These are phyloP conservation scores for Acheta domesticus DNA, from an alignment of 2,888 invertebrate species.

Conservation along the genomic window DNA sequence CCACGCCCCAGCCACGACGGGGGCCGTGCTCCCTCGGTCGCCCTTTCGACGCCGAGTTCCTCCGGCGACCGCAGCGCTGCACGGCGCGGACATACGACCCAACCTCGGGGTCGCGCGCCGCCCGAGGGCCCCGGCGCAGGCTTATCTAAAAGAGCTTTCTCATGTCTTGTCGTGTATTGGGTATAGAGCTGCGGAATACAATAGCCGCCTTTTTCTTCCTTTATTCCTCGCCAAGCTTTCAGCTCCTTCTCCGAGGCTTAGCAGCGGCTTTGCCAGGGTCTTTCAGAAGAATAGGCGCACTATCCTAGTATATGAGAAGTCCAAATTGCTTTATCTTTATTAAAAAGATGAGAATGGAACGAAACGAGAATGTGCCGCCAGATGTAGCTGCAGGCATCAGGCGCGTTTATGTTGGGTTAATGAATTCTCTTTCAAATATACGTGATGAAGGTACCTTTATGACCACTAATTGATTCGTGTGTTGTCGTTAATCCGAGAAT, in stretches of 20 bases:
- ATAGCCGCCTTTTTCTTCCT: constrained; percentile 18
- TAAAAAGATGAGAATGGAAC: background rate
- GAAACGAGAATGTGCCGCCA: background rate
- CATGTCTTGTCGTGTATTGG: constrained; percentile 7
- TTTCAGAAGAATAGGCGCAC: background rate
- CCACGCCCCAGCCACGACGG: no score
- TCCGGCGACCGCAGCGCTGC: no score
- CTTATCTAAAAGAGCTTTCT: constrained; percentile 18
- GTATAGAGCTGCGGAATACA: constrained; percentile 18
- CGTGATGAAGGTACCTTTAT: no score
- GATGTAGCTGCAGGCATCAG: no score
- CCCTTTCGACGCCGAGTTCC: no score
- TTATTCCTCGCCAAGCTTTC: background rate
- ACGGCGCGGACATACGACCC: no score
- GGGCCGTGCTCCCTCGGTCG: no score
- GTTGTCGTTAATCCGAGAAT: no score
- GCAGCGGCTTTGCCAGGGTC: background rate
- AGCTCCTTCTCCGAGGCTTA: background rate
- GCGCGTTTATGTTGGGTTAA: background rate
- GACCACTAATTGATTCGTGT: no score
- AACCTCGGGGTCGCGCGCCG: no score
- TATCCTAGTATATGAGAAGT: background rate
- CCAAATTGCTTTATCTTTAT: constrained; percentile 5
- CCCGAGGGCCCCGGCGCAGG: background rate
- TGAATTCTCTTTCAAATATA: background rate